Base-by-base conservation (phyloP, 2,888 invertebrate species). In the Silvanus unidentatus region DNA sequence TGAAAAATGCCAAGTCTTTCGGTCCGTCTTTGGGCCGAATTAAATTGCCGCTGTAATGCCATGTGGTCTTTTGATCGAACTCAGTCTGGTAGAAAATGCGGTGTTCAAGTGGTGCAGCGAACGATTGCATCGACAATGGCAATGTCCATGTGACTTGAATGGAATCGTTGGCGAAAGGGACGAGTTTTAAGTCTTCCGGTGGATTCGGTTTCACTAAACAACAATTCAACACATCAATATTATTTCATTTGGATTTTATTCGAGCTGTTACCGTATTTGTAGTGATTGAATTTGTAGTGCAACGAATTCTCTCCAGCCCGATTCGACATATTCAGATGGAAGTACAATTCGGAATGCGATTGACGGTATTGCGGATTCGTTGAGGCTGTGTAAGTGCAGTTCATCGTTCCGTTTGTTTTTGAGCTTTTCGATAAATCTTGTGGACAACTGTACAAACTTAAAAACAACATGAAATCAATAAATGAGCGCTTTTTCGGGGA, bases 281-380 rank as follows among this genome's bases (percentile, higher is more conserved):
- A 82, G 61, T 86, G 83, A 55, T 83, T 75, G 47, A 85, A 75
- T 22, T 67, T 74, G 52, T 78, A 76, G 35, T 69, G 69, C 57
- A 78, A 75, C 13, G 10, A 5, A 5, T 32, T 12, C 16, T 65
- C 73, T 1, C 84, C 86, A 62, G 88, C 77, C 1, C 62, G 60
- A 70, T 88, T 90, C 9, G 64, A 69, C 11, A 78, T 77, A n/a
- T 64, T 75, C 38, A 90, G 63, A 10, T 69, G 69, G 55, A 89
- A 83, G 47, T 73, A 71, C 59, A 78, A 84, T 29, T 65, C 65
- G 40, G 70, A 65, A 46, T 75, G 73, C 1, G 73, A 69, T 54
- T 73, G 75, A 42, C 79, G 69, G 57, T 81, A 81, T n/a, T 71
- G 72, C 1, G 80, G 79, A 32, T 63, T 59, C 0, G 79, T 76